These are phyloP conservation scores for Synchiropus splendidus DNA, from an alignment of 2,113 vertebrate genomes.

Conservation along the genomic window DNA sequence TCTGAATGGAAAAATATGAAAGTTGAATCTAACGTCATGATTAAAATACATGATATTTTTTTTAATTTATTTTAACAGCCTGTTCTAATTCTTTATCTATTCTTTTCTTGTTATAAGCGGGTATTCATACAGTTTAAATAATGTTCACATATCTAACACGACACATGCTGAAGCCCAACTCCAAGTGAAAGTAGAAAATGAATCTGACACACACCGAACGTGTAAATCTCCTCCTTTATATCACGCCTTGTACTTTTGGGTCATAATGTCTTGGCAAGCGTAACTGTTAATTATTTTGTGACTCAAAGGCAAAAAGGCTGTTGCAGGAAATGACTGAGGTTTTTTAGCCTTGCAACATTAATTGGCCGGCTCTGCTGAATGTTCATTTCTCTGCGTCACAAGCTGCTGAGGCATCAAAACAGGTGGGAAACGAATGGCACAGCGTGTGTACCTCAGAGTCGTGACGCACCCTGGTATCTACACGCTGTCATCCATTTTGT, in stretches of 20 bases:
- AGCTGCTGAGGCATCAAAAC: slow-evolving; percentile 65
- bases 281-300: slow-evolving; percentile 20
- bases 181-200: too few species aligned
- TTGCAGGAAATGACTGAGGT: slow-evolving; percentile 14
- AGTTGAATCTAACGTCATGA: too few species aligned
- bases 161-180: too few species aligned
- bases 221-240: not conserved
- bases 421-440: slow-evolving; percentile 67
- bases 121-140: too few species aligned
- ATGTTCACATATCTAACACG: too few species aligned
- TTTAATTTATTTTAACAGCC: too few species aligned
- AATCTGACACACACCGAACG: too few species aligned
- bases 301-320: slow-evolving; percentile 12
- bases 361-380: not conserved
- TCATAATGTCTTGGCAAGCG: slow-evolving; percentile 16
- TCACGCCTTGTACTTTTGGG: not conserved
- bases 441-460: slow-evolving; percentile 58
- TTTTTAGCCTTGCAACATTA: slow-evolving; percentile 9
- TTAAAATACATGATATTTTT: too few species aligned
- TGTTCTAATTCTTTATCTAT: too few species aligned
- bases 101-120: too few species aligned
- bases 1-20: too few species aligned
- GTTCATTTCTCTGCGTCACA: slow-evolving; percentile 28
- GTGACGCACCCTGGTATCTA: slow-evolving; percentile 69
- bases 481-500: slow-evolving; percentile 74